Conservation (phyloP, 2,888 invertebrate genomes). For the Agrilus biguttatus region DNA sequence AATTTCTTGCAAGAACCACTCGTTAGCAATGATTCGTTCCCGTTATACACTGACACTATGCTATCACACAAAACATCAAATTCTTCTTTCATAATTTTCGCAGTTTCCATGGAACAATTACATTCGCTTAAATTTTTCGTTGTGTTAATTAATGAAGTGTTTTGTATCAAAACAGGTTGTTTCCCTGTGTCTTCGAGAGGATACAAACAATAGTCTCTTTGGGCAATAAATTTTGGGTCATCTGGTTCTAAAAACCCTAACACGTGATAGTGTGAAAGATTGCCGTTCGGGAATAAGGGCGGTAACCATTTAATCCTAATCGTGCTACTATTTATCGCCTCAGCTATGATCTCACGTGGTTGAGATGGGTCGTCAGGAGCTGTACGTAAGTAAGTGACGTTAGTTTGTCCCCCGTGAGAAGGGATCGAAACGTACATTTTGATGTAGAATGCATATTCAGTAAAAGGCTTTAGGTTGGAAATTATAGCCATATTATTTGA, state of each 20-base stretch:
- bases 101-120: conserved; percentile 11
- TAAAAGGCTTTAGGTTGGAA: conserved; percentile 44
- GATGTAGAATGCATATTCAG: conserved; percentile 60
- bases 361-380: conserved; percentile 38
- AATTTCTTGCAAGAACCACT: conserved; percentile 2
- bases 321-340: conserved; percentile 20
- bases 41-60: not conserved
- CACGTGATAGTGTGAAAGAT: conserved; percentile 25
- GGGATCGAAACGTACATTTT: conserved; percentile 34
- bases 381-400: conserved; percentile 50
- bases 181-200: conserved; percentile 13
- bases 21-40: not conserved
- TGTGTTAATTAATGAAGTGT: no score
- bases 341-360: conserved; percentile 21
- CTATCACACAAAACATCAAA: conserved; percentile 7
- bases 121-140: not conserved
- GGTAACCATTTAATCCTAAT: conserved; percentile 42
- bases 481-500: conserved; percentile 19
- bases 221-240: conserved; percentile 23
- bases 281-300: conserved; percentile 32
- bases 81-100: not conserved
- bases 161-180: no score
- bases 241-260: conserved; percentile 22
- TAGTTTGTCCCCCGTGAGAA: conserved; percentile 42
- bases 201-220: conserved; percentile 36